Conservation (phyloP, 30 jellyfish, hydroid and myxozoan genomes). For the Aurelia coerulea region DNA sequence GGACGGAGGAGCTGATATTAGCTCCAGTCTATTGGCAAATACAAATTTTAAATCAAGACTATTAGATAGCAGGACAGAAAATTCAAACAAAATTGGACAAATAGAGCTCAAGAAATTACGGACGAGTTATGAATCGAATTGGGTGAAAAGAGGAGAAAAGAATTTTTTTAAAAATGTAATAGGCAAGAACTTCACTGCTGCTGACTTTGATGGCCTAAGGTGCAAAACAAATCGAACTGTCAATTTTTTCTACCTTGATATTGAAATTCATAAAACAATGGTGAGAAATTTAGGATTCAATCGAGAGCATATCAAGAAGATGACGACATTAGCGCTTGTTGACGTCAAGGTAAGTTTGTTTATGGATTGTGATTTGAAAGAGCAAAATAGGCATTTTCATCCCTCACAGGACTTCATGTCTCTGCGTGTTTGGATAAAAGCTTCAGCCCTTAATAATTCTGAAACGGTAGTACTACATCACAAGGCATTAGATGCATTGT, state of each 20-base stretch:
- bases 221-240: slow-evolving; percentile 87
- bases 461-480: no score
- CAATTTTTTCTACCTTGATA: slow-evolving; percentile 62
- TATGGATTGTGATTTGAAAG: neutral
- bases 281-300: slow-evolving; percentile 49
- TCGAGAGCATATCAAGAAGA: neutral
- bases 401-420: no score
- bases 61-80: neutral
- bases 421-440: no score
- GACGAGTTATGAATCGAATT: neutral
- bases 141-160: neutral
- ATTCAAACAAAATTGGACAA: neutral
- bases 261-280: slow-evolving; percentile 52
- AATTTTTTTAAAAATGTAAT: neutral
- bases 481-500: no score
- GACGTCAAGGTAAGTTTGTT: slow-evolving; percentile 46
- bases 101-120: neutral
- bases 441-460: no score
- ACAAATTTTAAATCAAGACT: neutral
- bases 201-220: slow-evolving; percentile 75
- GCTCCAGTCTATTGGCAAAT: neutral
- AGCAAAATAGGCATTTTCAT: no score
- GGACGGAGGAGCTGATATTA: neutral
- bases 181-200: slow-evolving; percentile 23
- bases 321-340: slow-evolving; percentile 22